A percentile compares a stretch with the other conserved stretches of the same genome.
Evolutionary conservation across 2,797 vertebrate genomes (phyloP).

Genomic region (Numenius phaeopus): DNA sequence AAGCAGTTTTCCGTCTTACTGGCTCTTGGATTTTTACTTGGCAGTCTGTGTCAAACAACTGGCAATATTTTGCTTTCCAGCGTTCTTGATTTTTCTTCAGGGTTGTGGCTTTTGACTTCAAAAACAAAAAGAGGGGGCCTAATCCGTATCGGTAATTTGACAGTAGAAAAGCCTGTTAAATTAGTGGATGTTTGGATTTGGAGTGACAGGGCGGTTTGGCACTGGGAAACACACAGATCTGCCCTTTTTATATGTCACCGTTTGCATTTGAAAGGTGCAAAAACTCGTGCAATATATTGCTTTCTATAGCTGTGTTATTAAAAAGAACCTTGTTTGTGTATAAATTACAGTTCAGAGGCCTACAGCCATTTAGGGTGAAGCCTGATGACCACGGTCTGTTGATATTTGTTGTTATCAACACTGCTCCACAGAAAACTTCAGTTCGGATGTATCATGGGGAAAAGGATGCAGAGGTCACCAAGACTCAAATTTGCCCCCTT

Average conservation of each 20-base stretch:
- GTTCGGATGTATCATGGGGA: not conserved
- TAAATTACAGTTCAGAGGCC: conserved; percentile 1
- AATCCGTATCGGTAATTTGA: not conserved
- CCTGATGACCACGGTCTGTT: not conserved
- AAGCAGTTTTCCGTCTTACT: not conserved
- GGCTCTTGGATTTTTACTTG: not conserved
- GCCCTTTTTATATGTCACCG: not conserved
- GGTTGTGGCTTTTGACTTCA: not conserved
- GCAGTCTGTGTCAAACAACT: not conserved
- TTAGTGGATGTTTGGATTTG: not conserved
- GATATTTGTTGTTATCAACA: not conserved
- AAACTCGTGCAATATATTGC: not conserved
- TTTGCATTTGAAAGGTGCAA: conserved; percentile 1
- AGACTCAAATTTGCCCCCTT: not conserved
- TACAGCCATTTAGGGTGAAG: conserved; percentile 25
- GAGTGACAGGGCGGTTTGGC: not conserved
- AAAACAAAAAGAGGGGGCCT: not conserved
- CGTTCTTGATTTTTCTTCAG: not conserved
- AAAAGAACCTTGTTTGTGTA: not conserved
- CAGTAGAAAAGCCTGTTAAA: not conserved
- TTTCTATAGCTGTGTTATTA: not conserved
- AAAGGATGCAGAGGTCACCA: not conserved
- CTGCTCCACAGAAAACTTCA: not conserved
- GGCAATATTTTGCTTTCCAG: not conserved
- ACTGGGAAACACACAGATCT: not conserved